Base-by-base conservation (phyloP, 2,888 invertebrate species). In the Machimus rusticus region DNA sequence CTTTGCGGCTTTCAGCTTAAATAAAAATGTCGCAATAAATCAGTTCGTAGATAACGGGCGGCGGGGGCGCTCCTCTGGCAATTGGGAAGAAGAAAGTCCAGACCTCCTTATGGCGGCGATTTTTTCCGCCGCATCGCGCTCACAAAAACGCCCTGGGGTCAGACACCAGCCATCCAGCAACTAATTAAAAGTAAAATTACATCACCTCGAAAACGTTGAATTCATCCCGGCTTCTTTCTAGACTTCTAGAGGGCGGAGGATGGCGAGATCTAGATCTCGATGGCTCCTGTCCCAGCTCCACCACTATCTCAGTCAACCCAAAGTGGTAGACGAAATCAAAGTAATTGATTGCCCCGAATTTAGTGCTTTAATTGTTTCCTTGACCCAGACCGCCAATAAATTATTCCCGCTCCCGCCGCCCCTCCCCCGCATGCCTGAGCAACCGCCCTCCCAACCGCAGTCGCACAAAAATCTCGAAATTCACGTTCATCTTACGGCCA, bases 121-220 rank as follows among this genome's bases (percentile, higher is more conserved):
- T 66, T 19, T 19, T 66, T 19, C 23, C 23, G 66, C 19, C 66
- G 23, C 9, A 28, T 14, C 66, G 66, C 66, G 23, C 23, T 23
- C 12, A 28, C 12, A 66, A 39, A 43, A 46, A 23, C 2, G 14
- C 19, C 43, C 19, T 19, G n/a, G 8, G 16, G 6, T 12, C 23
- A 46, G 31, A 46, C 39, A 78, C 8, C 66, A 66, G 12, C 39
- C 43, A 85, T n/a, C 31, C 43, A 28, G 66, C 77, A 79, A 88
- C 88, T 88, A 88, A 88, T 88, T 88, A 88, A 88, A 88, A 88
- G 79, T 87, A 87, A 87, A 88, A 88, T 88, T 88, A 88, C 86
- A 88, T 88, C 88, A 88, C 87, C 87, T 85, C 85, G 34, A 39
- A 74, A 74, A 85, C 37, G 82, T 66, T 66, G 39, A 39, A 84